Base-by-base conservation (phyloP, 2,888 invertebrate species). In the Augiades crinisus region DNA sequence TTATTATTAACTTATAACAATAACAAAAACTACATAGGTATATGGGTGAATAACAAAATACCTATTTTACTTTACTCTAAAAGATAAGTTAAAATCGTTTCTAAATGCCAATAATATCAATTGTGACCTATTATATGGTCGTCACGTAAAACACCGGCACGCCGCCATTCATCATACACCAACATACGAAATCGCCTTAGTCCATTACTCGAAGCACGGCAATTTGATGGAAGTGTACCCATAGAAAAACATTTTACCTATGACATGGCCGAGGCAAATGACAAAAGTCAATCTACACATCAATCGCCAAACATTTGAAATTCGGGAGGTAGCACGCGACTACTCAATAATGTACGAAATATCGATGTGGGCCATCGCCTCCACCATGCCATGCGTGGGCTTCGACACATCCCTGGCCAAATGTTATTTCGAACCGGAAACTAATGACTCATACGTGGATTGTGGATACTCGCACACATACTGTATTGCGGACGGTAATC, bases 241-340 rank as follows among this genome's bases (percentile, higher is more conserved):
- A 80, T 77, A 78, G 74, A 82, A 87, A 85, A 87, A 85, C 82
- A 85, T 87, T 88, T 64, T 81, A 75, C 84, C 76, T 84, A 70
- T 85, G 87, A 86, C 86, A 81, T 84, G 82, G 80, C 70, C 81
- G 78, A 80, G 70, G 85, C 76, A 88, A 88, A 89, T 89, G 89
- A 88, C 87, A 87, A 88, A 88, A 88, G 86, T 88, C 88, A 87
- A 89, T 89, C 88, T 88, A 88, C 81, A 86, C 86, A 86, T 84
- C 88, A 87, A 87, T 87, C 87, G 88, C 86, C 88, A 88, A 89
- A 88, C 88, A 87, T 85, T 83, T 78, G 78, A 88, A 86, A 85
- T 88, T 89, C 81, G 79, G 88, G 78, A 81, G 85, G 85, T 70
- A 77, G 68, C 88, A 89, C 88, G 89, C 88, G 77, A 87, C 78